These are phyloP conservation scores for Delia radicum DNA, from an alignment of 1,140 invertebrate species.

Conservation along the genomic window DNA sequence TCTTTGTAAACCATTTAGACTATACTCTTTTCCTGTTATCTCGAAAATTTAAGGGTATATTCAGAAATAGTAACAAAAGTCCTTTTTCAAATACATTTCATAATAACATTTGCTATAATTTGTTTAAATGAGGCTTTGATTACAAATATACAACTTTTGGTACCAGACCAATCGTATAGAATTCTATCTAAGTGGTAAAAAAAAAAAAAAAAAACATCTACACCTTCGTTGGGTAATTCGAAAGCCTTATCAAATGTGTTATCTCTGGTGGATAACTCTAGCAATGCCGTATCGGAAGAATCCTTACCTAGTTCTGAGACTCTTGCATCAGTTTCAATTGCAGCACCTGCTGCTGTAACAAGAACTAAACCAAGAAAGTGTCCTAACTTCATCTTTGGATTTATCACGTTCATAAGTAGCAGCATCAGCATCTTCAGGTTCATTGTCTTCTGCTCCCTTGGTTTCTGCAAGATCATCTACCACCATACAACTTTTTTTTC, in stretches of 20 bases:
- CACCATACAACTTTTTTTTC: constrained; percentile 32
- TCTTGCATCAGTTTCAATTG: not conserved
- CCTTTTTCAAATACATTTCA: too few species aligned
- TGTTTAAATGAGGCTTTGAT: too few species aligned
- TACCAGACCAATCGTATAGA: not conserved
- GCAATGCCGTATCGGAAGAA: not conserved
- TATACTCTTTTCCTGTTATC: too few species aligned
- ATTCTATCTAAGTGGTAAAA: not conserved
- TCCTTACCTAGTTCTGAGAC: too few species aligned
- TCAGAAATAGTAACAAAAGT: too few species aligned
- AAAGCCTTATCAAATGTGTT: not conserved
- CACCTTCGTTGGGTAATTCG: not conserved
- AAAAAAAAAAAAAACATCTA: not conserved
- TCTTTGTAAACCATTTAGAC: too few species aligned
- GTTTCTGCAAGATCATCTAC: not conserved
- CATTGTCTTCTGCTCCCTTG: not conserved
- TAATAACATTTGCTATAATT: too few species aligned
- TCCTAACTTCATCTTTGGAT: not conserved
- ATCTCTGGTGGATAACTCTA: not conserved
- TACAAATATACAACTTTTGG: not conserved
- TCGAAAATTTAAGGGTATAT: too few species aligned
- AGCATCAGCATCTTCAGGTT: not conserved
- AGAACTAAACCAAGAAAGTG: not conserved
- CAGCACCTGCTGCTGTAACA: not conserved
- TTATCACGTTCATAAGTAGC: not conserved